Evolutionary conservation across 2,113 vertebrate genomes (phyloP), one percentile per base, ranked within the genome.

Genomic region (Dryoscopus gambensis): DNA sequence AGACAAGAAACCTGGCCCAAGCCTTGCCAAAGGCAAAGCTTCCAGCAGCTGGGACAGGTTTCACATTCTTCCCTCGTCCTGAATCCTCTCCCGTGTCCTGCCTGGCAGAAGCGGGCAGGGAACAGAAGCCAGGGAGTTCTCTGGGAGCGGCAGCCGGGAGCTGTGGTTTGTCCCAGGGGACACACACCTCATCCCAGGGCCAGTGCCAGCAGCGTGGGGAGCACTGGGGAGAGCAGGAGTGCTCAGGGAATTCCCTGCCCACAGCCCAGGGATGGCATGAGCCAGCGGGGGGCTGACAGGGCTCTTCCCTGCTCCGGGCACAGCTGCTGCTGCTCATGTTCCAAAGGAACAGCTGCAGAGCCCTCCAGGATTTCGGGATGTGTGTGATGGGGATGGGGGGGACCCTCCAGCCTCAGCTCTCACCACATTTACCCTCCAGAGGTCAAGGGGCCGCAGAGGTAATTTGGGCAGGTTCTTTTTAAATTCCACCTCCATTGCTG

Each of bases 41-140:
- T 19, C 62, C 74, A 79, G 40, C 31, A 3, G 31, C 39, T 25
- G 5, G 53, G 70, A 25, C 16, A 74, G 30, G 19, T 39, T 63
- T 57, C 21, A 55, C 0, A 0, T 18, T 74, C 60, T 24, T 9
- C 23, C 40, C 50, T 60, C 65, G 18, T 23, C 49, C 74, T 40
- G 33, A 60, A 79, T 19, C 28, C 15, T 33, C 40, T 35, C 35
- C 0, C 0, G 0, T 39, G 57, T 56, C 71, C 70, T 5, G 33
- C 7, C 0, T 75, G 84, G 81, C 70, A 92, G 53, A 47, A 22
- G 3, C 0, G 3, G 73, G 49, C 55, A 82, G 77, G 71, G 62
- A 88, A n/a, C 28, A 69, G 84, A 47, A 88, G 33, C 27, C 82
- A 64, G 76, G 37, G 18, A 46, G 6, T 52, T 23, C 27, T 77